Conservation (phyloP, 2,797 vertebrate species). For the Pampus argenteus region DNA sequence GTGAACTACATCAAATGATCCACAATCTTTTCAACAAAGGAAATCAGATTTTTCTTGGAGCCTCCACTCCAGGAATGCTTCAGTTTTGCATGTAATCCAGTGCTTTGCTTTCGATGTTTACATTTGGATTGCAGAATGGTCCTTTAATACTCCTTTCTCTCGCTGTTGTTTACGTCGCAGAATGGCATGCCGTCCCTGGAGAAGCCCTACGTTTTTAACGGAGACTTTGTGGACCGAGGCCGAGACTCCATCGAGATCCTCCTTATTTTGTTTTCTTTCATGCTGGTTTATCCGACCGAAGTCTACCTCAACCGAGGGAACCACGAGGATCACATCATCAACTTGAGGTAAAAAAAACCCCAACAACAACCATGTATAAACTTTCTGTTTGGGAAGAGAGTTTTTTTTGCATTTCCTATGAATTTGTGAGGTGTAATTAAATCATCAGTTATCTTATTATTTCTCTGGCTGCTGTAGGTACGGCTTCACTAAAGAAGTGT, state of each 20-base stretch:
- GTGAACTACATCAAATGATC: too few relatives aligned
- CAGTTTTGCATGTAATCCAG: constrained; percentile 5
- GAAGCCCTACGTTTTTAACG: constrained; percentile 93
- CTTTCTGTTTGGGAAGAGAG: background rate
- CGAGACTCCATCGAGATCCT: constrained; percentile 94
- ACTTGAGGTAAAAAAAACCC: constrained; percentile 85
- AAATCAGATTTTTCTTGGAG: too few relatives aligned
- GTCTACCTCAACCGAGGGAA: constrained; percentile 95
- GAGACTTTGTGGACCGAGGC: constrained; percentile 96
- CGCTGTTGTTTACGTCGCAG: constrained; percentile 71
- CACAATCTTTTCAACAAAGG: too few relatives aligned
- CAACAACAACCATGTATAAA: background rate
- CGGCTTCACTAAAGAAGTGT: constrained; percentile 95
- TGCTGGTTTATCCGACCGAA: constrained; percentile 91
- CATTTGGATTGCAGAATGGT: background rate
- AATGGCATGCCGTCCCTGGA: constrained; percentile 94
- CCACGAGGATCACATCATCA: constrained; percentile 95
- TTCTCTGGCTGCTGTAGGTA: constrained; percentile 85
- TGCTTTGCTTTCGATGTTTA: constrained; percentile 6
- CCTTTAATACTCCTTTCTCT: background rate
- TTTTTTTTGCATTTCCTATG: too few relatives aligned
- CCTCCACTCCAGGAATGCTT: background rate
- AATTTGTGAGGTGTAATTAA: background rate
- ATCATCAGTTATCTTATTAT: background rate
- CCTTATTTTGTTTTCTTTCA: constrained; percentile 92